Evolutionary conservation across 2,888 invertebrate species (phyloP).

Genomic region (Leptarthrus brevirostris): DNA sequence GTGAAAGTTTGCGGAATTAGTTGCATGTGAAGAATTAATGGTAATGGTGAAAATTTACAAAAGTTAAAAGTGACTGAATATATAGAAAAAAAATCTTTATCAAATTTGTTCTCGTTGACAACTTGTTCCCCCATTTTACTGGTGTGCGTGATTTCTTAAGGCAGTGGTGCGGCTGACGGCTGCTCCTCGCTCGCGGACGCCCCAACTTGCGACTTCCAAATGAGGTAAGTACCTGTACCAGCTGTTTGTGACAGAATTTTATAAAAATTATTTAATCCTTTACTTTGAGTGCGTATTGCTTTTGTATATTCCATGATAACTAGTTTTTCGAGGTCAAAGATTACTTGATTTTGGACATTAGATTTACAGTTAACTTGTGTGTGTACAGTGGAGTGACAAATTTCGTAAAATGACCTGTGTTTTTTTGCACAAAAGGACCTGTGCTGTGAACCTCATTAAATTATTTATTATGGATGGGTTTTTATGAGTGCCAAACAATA

Average conservation of each 20-base stretch:
- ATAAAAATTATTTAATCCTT: not conserved
- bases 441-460: not conserved
- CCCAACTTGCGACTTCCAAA: conserved; percentile 30
- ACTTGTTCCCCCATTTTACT: conserved; percentile 34
- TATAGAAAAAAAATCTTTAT: conserved; percentile 29
- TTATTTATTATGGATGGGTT: no score
- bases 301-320: not conserved
- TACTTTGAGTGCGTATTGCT: not conserved
- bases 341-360: not conserved
- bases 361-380: conserved; percentile 35
- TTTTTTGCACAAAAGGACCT: not conserved
- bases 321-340: conserved; percentile 26
- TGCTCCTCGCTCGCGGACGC: conserved; percentile 27
- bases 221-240: conserved; percentile 33
- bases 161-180: conserved; percentile 38
- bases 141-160: conserved; percentile 17
- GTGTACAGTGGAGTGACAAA: conserved; percentile 11
- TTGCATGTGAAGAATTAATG: not conserved
- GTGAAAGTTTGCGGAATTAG: not conserved
- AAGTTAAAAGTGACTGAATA: conserved; percentile 18
- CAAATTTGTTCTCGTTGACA: conserved; percentile 38
- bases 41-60: conserved; percentile 7
- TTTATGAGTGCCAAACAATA: no score
- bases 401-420: not conserved
- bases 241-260: conserved; percentile 44